Evolutionary conservation across 2,888 invertebrate genomes (phyloP), one percentile per base, ranked within the genome.

Genomic region (Schizaphis graminum): DNA sequence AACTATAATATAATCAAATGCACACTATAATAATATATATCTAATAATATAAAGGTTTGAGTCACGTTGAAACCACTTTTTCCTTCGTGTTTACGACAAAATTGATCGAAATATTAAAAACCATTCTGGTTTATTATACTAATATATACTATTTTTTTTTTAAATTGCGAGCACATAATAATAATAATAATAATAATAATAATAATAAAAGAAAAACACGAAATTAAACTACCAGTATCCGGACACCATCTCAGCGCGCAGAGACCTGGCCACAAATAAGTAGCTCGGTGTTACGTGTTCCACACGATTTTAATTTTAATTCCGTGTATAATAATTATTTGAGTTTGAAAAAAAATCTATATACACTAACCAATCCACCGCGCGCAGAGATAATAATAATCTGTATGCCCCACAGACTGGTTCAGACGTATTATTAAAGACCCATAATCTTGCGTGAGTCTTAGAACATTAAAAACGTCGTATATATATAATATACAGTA

Each of bases 341-440:
- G n/a, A 77, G 93, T 85, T 88, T 41, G 49, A 41, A 93, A 89
- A 47, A 86, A 47, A 85, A 85, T 61, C 86, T 88, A 86, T 93
- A 93, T 24, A 61, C 35, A 47, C 47, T 90, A 86, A 93, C 93
- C 93, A 93, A 89, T 93, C 93, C 35, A 1, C 90, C 85, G 47
- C n/a, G 44, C 21, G 85, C 90, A 49, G 93, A 56, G 90, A 86
- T 90, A 86, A 94, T 94, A 94, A 94, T 90, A 94, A 94, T 94
- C 85, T 86, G 61, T 67, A 86, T 94, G 61, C 90, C 90, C 85
- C 93, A 89, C 56, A 86, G 93, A 93, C 93, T 86, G 93, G 93
- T 94, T 94, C 93, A 86, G 86, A 94, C 86, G 93, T 94, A 94
- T 94, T 90, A 94, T 94, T 94, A 94, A 94, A 94, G 90, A 94